Evolutionary conservation across 1,140 invertebrate species (phyloP).

Genomic region (Coelopa frigida): DNA sequence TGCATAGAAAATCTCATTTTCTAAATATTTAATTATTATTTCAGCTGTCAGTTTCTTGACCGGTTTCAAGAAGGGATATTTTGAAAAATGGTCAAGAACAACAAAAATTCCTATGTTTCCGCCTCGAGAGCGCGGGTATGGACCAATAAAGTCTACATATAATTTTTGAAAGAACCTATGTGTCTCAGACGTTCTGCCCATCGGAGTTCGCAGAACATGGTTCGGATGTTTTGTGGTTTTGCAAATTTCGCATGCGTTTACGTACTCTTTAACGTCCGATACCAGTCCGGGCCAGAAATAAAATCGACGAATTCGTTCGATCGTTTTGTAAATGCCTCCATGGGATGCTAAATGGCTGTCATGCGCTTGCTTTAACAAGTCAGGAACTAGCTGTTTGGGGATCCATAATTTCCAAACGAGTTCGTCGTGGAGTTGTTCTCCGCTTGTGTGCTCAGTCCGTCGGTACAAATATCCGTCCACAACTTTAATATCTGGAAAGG

Average conservation of each 20-base stretch:
- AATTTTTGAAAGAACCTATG: conserved; percentile 8
- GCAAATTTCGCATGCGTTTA: conserved; percentile 3
- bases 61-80: conserved; percentile 1
- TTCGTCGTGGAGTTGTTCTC: no score
- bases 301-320: conserved; percentile 2
- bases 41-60: no score
- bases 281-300: conserved; percentile 9
- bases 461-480: no score
- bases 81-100: conserved; percentile 1
- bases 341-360: no score
- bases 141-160: conserved; percentile 8
- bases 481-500: no score
- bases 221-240: conserved; percentile 8
- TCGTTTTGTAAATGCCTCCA: conserved; percentile 10
- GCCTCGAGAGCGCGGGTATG: conserved; percentile 4
- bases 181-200: no score
- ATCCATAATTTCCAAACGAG: no score
- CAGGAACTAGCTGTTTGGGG: no score
- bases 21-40: conserved; percentile 3
- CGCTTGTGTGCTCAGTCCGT: no score
- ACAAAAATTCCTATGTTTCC: conserved; percentile 7
- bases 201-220: no score
- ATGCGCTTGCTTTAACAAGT: no score
- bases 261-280: conserved; percentile 1
- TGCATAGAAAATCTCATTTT: conserved; percentile 1